Evolutionary conservation across 2,113 vertebrate genomes (phyloP).

Genomic region (Pelecanoides urinatrix): DNA sequence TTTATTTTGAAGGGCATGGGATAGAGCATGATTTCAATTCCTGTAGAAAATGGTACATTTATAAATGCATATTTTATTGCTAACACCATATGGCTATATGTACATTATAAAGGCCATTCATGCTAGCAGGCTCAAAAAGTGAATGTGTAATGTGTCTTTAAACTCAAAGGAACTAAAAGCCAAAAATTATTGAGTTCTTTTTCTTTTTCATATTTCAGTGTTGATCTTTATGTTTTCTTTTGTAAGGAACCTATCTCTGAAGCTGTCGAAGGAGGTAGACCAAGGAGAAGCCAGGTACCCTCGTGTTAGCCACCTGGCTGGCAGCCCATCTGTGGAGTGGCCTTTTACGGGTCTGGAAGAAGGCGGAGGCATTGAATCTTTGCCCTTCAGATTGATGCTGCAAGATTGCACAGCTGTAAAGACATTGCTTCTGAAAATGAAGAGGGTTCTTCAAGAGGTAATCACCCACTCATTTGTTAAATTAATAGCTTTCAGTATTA

Average conservation of each 20-base stretch:
- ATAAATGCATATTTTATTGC: background rate
- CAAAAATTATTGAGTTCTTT: background rate
- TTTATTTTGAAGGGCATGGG: background rate
- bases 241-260: conserved; percentile 75
- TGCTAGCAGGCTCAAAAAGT: background rate
- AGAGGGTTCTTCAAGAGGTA: conserved; percentile 96
- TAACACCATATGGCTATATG: background rate
- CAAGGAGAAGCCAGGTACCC: conserved; percentile 67
- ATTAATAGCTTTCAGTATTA: background rate
- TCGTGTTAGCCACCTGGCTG: conserved; percentile 62
- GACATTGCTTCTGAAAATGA: conserved; percentile 90
- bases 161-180: background rate
- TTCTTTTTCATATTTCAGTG: background rate
- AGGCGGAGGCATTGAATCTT: conserved; percentile 81
- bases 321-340: conserved; percentile 79
- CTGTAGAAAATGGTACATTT: background rate
- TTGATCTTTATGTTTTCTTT: conserved; percentile 6
- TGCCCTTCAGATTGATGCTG: conserved; percentile 92
- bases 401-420: conserved; percentile 96
- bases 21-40: background rate
- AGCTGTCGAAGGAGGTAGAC: conserved; percentile 75
- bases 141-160: background rate
- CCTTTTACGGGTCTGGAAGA: conserved; percentile 81
- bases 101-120: background rate
- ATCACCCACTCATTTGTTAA: conserved; percentile 11